Evolutionary conservation across 2,113 vertebrate species (phyloP), one percentile per base, ranked within the genome.

Genomic region (Felis catus): DNA sequence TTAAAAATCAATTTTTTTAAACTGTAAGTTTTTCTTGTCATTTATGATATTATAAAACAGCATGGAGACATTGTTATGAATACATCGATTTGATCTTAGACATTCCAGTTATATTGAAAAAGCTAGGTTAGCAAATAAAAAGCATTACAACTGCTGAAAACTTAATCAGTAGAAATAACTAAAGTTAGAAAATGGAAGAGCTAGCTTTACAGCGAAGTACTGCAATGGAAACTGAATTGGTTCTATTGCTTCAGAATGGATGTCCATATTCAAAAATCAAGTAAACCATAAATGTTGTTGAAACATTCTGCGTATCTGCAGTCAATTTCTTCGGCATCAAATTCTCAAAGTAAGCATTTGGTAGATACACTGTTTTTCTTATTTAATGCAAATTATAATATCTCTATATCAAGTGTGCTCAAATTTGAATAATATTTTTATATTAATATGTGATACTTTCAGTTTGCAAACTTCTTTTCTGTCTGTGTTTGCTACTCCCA

Each of bases 1-100:
- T 91, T 89, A 95, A 94, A 97, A 92, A 95, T 95, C 95, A 91
- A 79, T 93, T 95, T 79, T 84, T 89, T 84, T 80, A 25, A 31
- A 89, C 36, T 84, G 1, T 89, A 65, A 66, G 66, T 94, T 95
- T 97, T 82, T 97, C 85, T 97, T 97, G 71, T 93, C 93, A 87
- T 97, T 97, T 97, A 92, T 97, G 90, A 65, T 91, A 94, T 95
- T 96, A 95, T 94, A 96, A 97, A 97, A 93, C 2, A 98, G 36
- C 45, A 71, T 41, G 61, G 76, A 95, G 82, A 66, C 18, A 91
- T 88, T 94, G 78, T 89, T 98, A 89, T 94, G 86, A 97, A 95
- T 96, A 96, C 95, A 95, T 98, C 5, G 61, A 96, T 97, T 93
- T 94, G 89, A 82, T 82, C 66, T 89, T 94, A 91, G 31, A 85